These are phyloP conservation scores for Ploceus nigricollis DNA, from an alignment of 2,113 vertebrate genomes.

Conservation along the genomic window DNA sequence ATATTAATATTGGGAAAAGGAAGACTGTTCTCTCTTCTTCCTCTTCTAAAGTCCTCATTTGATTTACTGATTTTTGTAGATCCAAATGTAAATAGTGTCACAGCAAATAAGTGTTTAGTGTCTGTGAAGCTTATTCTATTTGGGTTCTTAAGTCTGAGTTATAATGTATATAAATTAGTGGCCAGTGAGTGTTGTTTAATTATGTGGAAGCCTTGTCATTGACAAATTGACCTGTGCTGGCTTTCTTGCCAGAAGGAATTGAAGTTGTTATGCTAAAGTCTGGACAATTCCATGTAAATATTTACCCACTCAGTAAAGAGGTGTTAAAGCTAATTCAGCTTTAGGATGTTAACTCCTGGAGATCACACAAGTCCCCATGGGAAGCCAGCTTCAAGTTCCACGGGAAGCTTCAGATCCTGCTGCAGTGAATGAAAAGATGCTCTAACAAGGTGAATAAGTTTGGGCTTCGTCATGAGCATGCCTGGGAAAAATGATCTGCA, in stretches of 20 bases:
- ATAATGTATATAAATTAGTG: constrained; percentile 55
- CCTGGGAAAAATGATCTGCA: neutral
- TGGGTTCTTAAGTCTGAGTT: constrained; percentile 53
- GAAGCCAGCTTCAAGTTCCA: neutral
- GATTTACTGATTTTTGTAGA: constrained; percentile 46
- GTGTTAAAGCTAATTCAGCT: constrained; percentile 36
- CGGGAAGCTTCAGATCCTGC: neutral
- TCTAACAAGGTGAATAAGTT: neutral
- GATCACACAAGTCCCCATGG: neutral
- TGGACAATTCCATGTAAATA: constrained; percentile 55
- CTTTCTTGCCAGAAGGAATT: constrained; percentile 45
- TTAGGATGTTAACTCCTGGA: constrained; percentile 46
- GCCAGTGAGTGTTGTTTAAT: constrained; percentile 62
- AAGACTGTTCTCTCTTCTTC: neutral
- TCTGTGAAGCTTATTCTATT: constrained; percentile 51
- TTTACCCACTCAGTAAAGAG: constrained; percentile 44
- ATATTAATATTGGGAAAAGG: neutral
- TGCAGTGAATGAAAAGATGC: neutral
- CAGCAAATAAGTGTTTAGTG: constrained; percentile 62
- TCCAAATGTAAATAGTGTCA: constrained; percentile 48
- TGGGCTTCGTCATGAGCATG: neutral
- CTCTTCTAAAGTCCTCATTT: constrained; percentile 3
- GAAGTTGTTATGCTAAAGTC: constrained; percentile 50
- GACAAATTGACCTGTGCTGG: constrained; percentile 9
- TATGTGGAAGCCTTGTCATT: constrained; percentile 35